phyloP scores from a whole-genome alignment of 2,888 invertebrate species.

The Drosophila anomalata region DNA sequence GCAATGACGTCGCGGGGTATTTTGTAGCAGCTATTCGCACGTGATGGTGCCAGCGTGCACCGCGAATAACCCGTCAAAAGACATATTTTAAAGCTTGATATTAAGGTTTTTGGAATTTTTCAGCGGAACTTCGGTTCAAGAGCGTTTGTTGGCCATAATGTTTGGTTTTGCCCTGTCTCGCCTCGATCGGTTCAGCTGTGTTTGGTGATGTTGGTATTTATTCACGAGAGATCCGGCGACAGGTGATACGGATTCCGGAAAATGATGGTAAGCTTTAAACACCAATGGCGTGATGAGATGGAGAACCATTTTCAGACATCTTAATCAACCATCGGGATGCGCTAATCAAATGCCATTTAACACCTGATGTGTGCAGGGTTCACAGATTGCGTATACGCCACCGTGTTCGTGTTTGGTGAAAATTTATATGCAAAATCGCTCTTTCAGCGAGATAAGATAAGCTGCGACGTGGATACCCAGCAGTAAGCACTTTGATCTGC shows the following conservation, averaged over 20 bases:
- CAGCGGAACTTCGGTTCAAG: conserved; percentile 63
- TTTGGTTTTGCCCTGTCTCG: conserved; percentile 26
- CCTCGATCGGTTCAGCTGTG: conserved; percentile 29
- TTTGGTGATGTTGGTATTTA: conserved; percentile 15
- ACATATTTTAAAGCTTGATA: conserved; percentile 3
- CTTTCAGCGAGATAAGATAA: conserved; percentile 63
- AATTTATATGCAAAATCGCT: conserved; percentile 22
- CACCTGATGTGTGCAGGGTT: conserved; percentile 43
- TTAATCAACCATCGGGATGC: conserved; percentile 60
- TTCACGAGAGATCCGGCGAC: conserved; percentile 15
- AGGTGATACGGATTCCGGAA: conserved; percentile 35
- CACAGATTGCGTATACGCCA: conserved; percentile 43
- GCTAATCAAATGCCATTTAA: conserved; percentile 65
- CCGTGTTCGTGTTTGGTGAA: conserved; percentile 22
- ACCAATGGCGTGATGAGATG: conserved; percentile 29
- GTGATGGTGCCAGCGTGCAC: conserved; percentile 61
- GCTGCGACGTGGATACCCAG: conserved; percentile 55
- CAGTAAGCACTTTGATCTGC: conserved; percentile 37
- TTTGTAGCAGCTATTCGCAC: conserved; percentile 42
- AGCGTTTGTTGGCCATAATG: conserved; percentile 64
- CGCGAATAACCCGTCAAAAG: conserved; percentile 25
- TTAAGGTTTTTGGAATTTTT: conserved; percentile 39
- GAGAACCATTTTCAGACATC: conserved; percentile 50
- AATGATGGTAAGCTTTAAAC: neutral
- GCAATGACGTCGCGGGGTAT: conserved; percentile 46